Conservation (phyloP, 1,140 invertebrate genomes). For the Heliconius melpomene region DNA sequence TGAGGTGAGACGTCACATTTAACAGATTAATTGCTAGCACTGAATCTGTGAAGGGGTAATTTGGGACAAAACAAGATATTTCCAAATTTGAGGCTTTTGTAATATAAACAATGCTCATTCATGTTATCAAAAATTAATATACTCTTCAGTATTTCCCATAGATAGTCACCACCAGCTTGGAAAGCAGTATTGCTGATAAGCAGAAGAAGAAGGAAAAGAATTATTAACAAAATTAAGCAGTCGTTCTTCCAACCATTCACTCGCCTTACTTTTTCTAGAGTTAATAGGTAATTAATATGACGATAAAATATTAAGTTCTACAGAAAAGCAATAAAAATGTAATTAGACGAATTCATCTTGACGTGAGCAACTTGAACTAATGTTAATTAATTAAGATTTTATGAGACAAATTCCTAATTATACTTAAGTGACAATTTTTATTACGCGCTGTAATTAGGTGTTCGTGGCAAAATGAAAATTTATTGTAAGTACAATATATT, state of each 20-base stretch:
- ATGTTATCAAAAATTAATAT: too few relatives aligned
- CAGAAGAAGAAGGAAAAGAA: too few relatives aligned
- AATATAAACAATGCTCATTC: too few relatives aligned
- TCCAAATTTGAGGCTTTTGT: too few relatives aligned
- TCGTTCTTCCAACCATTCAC: not conserved
- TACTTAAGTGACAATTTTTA: constrained; percentile 13
- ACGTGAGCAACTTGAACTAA: not conserved
- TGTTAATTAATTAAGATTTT: constrained; percentile 19
- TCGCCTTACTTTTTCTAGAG: not conserved
- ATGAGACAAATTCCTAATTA: constrained; percentile 10
- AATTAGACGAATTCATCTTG: constrained; percentile 9
- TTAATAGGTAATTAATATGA: not conserved
- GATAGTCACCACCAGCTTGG: too few relatives aligned
- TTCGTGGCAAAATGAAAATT: constrained; percentile 18
- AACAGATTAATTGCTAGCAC: too few relatives aligned
- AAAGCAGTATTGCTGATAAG: too few relatives aligned
- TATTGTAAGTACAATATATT: constrained; percentile 16
- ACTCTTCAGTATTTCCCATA: too few relatives aligned
- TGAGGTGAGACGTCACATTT: too few relatives aligned
- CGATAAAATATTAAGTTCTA: not conserved
- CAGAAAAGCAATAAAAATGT: constrained; percentile 18
- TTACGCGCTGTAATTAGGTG: not conserved
- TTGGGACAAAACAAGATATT: too few relatives aligned
- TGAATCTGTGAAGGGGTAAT: too few relatives aligned
- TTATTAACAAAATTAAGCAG: not conserved